Evolutionary conservation across 2,113 vertebrate genomes (phyloP), one percentile per base, ranked within the genome.

Genomic region (Oryzias javanicus): DNA sequence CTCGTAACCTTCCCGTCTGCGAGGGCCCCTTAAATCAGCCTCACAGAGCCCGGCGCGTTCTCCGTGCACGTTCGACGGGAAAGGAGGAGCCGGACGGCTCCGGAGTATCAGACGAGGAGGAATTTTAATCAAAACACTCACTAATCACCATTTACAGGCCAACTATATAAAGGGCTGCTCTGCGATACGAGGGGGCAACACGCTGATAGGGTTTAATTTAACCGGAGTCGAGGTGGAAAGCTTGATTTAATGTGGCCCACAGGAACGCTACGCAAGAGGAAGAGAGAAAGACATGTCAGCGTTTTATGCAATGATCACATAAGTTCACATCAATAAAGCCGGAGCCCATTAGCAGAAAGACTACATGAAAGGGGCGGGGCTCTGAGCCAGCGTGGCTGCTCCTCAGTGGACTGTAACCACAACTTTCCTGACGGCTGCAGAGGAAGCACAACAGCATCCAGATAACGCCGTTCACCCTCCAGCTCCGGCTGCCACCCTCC

Each of bases 21-120:
- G 82, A 84, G 78, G 62, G 68, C 44, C 81, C 81, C 78, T 87
- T 92, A 90, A 90, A 91, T 91, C 90, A 90, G 80, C 54, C 64
- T 42, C 49, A 70, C 74, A 72, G 77, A 82, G 80, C 55, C 76
- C 78, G 42, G 75, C 77, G 66, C 66, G 22, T 22, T 22, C 22
- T 22, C 22, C 22, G 22, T 22, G 22, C 22, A 3, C 3, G 22
- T 22, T 22, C 3, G 22, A 2, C 56, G 46, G 49, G 42, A 25
- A 54, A 48, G 44, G 42, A 52, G 68, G 55, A 65, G 60, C 56
- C 41, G 76, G 73, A 49, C 61, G 71, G 59, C 69, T 74, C 47
- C 46, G 79, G 78, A 64, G 79, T 82, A 64, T 61, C 72, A 74
- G 55, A 66, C 73, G 78, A 73, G 67, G 59, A 70, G 62, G 64